phyloP scores from a whole-genome alignment of 2,888 invertebrate genomes.

The Tachina grossa region DNA sequence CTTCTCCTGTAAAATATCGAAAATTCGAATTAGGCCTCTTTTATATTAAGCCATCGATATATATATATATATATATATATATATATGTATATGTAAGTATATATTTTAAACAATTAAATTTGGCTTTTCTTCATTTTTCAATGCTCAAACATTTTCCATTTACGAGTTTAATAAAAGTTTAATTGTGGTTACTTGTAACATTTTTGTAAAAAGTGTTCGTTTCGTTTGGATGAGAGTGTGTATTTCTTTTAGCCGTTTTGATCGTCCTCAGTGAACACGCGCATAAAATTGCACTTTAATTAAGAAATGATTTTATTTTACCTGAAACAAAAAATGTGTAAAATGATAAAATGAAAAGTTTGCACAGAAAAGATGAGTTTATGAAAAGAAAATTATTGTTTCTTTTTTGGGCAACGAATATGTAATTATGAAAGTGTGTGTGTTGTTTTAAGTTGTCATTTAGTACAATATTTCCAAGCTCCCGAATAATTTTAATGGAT shows the following conservation, averaged over 20 bases:
- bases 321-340: slow-evolving; percentile 8
- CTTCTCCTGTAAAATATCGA: too few species aligned
- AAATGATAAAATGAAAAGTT: slow-evolving; percentile 27
- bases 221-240: background rate
- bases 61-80: too few species aligned
- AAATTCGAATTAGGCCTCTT: too few species aligned
- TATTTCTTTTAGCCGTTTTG: slow-evolving; percentile 44
- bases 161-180: slow-evolving; percentile 61
- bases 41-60: too few species aligned
- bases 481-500: background rate
- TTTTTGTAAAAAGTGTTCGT: slow-evolving; percentile 54
- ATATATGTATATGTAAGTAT: too few species aligned
- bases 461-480: background rate
- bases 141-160: slow-evolving; percentile 46
- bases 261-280: slow-evolving; percentile 80
- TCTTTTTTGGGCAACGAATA: background rate
- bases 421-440: background rate
- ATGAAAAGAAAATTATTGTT: background rate
- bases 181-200: slow-evolving; percentile 66
- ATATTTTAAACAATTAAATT: slow-evolving; percentile 51
- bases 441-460: background rate
- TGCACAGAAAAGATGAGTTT: slow-evolving; percentile 21
- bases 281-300: slow-evolving; percentile 78
- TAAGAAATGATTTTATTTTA: slow-evolving; percentile 69
- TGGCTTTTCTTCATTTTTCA: background rate